These are phyloP conservation scores for Xanthia togata DNA, from an alignment of 2,888 invertebrate species.

Conservation along the genomic window DNA sequence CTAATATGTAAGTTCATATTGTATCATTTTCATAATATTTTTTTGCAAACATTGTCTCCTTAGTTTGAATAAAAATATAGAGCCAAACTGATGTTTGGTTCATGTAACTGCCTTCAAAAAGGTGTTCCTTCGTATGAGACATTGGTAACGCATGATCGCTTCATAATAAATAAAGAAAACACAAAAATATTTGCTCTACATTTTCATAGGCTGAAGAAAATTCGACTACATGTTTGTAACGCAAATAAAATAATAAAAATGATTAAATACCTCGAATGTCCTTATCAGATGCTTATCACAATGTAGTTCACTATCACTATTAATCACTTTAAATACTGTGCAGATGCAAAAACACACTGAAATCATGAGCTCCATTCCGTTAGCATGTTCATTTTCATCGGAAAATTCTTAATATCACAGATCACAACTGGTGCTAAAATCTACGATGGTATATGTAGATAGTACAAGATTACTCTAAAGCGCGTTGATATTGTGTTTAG, in stretches of 20 bases:
- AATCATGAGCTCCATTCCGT: slow-evolving; percentile 89
- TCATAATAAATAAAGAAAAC: not conserved
- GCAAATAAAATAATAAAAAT: slow-evolving; percentile 57
- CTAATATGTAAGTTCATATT: not conserved
- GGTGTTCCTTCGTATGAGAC: not conserved
- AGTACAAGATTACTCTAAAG: slow-evolving; percentile 62
- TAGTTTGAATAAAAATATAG: slow-evolving; percentile 25
- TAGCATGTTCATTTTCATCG: slow-evolving; percentile 83
- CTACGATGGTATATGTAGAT: slow-evolving; percentile 53
- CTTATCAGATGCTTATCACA: slow-evolving; percentile 85
- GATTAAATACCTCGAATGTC: slow-evolving; percentile 84
- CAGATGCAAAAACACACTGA: slow-evolving; percentile 86
- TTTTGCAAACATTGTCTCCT: slow-evolving; percentile 5
- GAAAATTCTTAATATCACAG: slow-evolving; percentile 82
- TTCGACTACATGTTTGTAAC: slow-evolving; percentile 38
- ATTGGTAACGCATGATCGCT: not conserved
- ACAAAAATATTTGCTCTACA: slow-evolving; percentile 9
- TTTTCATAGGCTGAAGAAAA: slow-evolving; percentile 16
- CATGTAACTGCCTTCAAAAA: not conserved
- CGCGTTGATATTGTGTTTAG: slow-evolving; percentile 73
- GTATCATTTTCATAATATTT: not conserved
- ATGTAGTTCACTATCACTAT: slow-evolving; percentile 88
- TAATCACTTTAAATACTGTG: slow-evolving; percentile 86
- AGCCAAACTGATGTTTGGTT: not conserved
- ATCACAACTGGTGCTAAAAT: slow-evolving; percentile 73